Evolutionary conservation across 2,888 invertebrate genomes (phyloP).

Genomic region (Agriotes lineatus): DNA sequence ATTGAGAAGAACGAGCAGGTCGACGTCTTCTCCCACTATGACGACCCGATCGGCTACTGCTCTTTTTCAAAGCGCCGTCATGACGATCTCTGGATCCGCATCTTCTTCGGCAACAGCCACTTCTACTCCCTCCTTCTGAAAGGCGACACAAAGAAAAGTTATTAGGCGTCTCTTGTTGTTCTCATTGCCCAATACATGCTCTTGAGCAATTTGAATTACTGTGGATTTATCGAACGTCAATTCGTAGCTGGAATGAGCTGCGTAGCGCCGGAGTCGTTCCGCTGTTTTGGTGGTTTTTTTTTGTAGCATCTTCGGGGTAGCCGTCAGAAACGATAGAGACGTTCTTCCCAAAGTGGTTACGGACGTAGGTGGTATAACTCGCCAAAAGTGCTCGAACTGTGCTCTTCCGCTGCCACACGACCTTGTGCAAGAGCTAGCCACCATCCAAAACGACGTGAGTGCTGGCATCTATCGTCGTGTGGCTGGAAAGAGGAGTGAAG

Average conservation of each 20-base stretch:
- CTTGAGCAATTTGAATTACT: slow-evolving; percentile 13
- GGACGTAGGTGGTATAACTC: not conserved
- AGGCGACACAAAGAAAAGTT: slow-evolving; percentile 4
- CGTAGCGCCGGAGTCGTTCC: not conserved
- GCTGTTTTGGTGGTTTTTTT: not conserved
- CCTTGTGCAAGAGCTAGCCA: not conserved
- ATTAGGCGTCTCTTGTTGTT: slow-evolving; percentile 23
- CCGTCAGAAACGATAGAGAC: not conserved
- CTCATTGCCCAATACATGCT: slow-evolving; percentile 14
- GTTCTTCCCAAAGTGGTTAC: not conserved
- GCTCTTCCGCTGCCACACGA: not conserved
- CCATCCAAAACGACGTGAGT: not conserved
- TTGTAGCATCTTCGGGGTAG: not conserved
- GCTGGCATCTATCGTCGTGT: not conserved
- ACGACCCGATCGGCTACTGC: slow-evolving; percentile 19
- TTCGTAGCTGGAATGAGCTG: no score
- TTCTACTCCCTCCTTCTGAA: slow-evolving; percentile 9
- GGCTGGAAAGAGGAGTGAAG: not conserved
- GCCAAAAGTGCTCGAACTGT: not conserved
- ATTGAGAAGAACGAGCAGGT: slow-evolving; percentile 29
- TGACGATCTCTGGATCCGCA: no score
- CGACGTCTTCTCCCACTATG: slow-evolving; percentile 35
- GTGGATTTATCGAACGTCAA: no score
- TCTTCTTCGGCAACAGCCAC: slow-evolving; percentile 4
- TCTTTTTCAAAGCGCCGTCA: no score